Conservation (phyloP, 2,888 invertebrate species). For the Oxycera nigricornis region DNA sequence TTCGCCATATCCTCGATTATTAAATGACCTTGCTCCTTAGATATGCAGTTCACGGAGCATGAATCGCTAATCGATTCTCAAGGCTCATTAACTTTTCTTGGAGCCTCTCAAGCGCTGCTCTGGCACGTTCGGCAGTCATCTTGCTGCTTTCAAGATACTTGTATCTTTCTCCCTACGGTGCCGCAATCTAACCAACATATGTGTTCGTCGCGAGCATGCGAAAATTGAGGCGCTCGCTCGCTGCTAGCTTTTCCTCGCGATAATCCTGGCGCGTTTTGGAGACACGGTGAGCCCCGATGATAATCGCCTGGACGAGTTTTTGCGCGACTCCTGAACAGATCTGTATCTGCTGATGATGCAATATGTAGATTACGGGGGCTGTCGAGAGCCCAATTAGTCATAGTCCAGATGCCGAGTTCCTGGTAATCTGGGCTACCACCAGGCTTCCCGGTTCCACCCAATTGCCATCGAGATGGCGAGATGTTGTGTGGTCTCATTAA, state of each 20-base stretch:
- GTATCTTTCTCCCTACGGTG: neutral
- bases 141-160: neutral
- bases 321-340: conserved; percentile 36
- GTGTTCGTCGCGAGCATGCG: neutral
- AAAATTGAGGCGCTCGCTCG: neutral
- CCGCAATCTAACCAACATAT: conserved; percentile 11
- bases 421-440: conserved; percentile 26
- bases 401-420: conserved; percentile 38
- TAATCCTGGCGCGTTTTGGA: neutral
- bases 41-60: conserved; percentile 39
- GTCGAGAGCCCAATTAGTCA: conserved; percentile 39
- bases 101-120: conserved; percentile 3
- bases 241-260: neutral
- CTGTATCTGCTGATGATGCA: conserved; percentile 26
- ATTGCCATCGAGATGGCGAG: conserved; percentile 20
- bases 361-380: conserved; percentile 30
- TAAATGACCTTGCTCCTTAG: conserved; percentile 18
- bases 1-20: neutral
- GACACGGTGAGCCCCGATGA: neutral
- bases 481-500: conserved; percentile 39
- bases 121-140: conserved; percentile 22
- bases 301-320: conserved; percentile 9
- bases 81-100: conserved; percentile 38
- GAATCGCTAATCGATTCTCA: conserved; percentile 38
- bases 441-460: conserved; percentile 12